These are phyloP conservation scores for Eudyptes chrysolophus DNA, from an alignment of 2,113 vertebrate species.

Conservation along the genomic window DNA sequence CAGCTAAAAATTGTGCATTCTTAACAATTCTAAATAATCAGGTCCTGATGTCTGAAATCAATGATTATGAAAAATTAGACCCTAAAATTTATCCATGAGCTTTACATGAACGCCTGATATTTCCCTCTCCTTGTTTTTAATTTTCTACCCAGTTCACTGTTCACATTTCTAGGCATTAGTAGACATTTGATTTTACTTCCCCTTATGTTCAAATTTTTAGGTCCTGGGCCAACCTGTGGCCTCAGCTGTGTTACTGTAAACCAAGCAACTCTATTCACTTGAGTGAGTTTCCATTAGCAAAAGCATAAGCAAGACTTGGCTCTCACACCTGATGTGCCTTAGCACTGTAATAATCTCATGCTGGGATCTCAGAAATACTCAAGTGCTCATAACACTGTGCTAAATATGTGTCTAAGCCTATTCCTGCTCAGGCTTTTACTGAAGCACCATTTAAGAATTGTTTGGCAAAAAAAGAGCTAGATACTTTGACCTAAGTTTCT, in stretches of 20 bases:
- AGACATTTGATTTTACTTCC: neutral
- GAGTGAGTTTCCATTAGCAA: neutral
- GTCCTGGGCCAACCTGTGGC: neutral
- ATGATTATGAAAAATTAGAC: neutral
- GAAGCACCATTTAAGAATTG: neutral
- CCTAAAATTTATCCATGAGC: neutral
- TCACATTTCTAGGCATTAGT: neutral
- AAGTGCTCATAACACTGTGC: neutral
- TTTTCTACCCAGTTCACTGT: neutral
- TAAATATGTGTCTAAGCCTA: neutral
- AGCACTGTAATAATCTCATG: neutral
- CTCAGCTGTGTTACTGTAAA: neutral
- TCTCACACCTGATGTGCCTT: neutral
- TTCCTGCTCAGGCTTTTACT: neutral
- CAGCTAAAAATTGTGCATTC: neutral
- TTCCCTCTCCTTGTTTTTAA: neutral
- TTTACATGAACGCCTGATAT: neutral
- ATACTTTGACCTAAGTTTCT: neutral
- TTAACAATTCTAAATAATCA: neutral
- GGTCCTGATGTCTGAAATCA: neutral
- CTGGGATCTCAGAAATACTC: slow-evolving; percentile 2
- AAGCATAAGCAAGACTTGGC: neutral
- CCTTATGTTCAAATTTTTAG: neutral
- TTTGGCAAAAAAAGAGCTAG: neutral
- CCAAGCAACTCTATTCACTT: neutral